These are phyloP conservation scores for Liparis tanakae DNA, from an alignment of 2,797 vertebrate genomes.

Conservation along the genomic window DNA sequence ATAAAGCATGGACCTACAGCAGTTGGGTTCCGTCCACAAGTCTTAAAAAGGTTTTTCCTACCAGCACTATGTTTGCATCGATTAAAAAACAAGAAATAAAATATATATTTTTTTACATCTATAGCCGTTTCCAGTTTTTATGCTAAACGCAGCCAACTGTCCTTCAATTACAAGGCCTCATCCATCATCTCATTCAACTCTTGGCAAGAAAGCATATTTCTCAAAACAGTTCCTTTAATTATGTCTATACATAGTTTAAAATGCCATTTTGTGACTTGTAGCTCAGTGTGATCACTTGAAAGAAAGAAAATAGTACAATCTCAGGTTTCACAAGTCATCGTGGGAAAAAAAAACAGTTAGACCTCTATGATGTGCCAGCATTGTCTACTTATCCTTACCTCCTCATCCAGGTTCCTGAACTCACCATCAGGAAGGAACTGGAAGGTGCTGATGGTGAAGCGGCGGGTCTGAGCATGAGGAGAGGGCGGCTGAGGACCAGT, in stretches of 20 bases:
- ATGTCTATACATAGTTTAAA: not conserved
- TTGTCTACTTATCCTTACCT: constrained; percentile 65
- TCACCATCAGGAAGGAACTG: constrained; percentile 78
- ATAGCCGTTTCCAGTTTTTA: not conserved
- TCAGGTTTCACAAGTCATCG: too few relatives aligned
- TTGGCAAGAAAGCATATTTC: not conserved
- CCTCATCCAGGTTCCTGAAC: constrained; percentile 68
- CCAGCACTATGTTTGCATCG: not conserved
- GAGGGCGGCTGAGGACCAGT: constrained; percentile 40
- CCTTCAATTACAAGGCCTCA: not conserved
- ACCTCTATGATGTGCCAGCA: not conserved
- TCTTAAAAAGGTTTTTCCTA: not conserved
- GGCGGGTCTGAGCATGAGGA: constrained; percentile 71
- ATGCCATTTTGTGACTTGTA: not conserved
- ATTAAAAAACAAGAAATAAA: not conserved
- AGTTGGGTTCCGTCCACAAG: not conserved
- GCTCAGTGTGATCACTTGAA: not conserved
- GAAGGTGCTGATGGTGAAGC: constrained; percentile 83
- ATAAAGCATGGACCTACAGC: not conserved
- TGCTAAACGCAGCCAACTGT: not conserved
- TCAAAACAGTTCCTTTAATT: not conserved
- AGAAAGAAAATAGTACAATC: not conserved
- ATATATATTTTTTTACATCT: not conserved
- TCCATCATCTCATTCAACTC: not conserved
- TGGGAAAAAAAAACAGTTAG: not conserved